Evolutionary conservation across 2,888 invertebrate species (phyloP).

Genomic region (Macaria notata): DNA sequence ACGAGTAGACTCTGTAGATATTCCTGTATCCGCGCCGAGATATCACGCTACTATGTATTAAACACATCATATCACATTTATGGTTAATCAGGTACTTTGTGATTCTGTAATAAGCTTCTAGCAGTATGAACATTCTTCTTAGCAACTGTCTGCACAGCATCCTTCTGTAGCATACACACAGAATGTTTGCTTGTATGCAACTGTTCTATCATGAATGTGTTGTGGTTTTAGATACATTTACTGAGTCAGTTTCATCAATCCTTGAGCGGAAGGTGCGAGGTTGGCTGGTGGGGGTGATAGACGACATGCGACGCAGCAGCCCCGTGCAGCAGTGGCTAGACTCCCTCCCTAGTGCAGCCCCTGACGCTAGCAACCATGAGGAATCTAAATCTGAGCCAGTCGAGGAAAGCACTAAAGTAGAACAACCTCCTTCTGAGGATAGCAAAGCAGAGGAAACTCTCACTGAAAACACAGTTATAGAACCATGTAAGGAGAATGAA

Average conservation of each 20-base stretch:
- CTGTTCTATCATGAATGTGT: not conserved
- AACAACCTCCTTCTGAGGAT: conserved; percentile 55
- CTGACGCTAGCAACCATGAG: conserved; percentile 45
- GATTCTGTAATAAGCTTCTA: not conserved
- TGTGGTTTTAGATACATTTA: conserved; percentile 65
- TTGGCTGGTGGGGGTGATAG: conserved; percentile 75
- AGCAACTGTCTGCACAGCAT: not conserved
- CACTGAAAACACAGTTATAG: conserved; percentile 64
- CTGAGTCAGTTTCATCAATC: conserved; percentile 71
- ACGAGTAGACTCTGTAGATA: conserved; percentile 2
- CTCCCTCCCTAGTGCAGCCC: conserved; percentile 76
- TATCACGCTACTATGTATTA: no score
- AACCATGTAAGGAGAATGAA: conserved; percentile 43
- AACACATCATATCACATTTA: not conserved
- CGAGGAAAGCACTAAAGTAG: conserved; percentile 42
- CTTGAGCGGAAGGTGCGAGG: conserved; percentile 73
- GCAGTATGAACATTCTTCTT: not conserved
- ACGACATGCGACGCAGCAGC: conserved; percentile 85
- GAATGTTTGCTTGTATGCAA: not conserved
- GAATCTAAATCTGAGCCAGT: conserved; percentile 25
- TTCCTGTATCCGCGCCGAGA: not conserved
- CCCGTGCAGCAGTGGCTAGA: conserved; percentile 90
- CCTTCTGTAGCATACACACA: conserved; percentile 1
- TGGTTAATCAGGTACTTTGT: no score
- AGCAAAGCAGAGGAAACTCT: conserved; percentile 63